Evolutionary conservation across 2,888 invertebrate genomes (phyloP).

Genomic region (Euspilapteryx auroguttella): DNA sequence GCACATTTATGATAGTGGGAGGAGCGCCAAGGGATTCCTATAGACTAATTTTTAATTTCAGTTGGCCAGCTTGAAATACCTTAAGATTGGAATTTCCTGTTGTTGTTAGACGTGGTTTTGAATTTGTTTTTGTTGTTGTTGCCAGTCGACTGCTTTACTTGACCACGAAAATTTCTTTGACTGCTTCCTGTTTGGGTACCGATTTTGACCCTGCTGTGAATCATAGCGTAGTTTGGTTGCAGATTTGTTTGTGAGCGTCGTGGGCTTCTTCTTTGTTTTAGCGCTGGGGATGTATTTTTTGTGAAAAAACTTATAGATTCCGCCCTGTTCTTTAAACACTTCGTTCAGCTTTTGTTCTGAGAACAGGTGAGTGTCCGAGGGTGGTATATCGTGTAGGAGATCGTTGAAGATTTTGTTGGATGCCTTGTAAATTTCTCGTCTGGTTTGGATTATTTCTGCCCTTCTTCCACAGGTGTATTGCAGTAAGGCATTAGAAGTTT

Average conservation of each 20-base stretch:
- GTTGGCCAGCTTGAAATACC: slow-evolving; percentile 1
- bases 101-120: background rate
- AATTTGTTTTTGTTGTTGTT: background rate
- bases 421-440: slow-evolving; percentile 4
- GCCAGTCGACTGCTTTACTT: background rate
- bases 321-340: slow-evolving; percentile 9
- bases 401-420: slow-evolving; percentile 6
- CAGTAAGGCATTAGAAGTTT: background rate
- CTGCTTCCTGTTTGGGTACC: too few species aligned
- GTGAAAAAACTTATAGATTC: slow-evolving; percentile 8
- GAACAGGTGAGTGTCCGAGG: slow-evolving; percentile 9
- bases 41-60: background rate
- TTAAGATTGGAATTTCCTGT: background rate
- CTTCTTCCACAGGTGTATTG: slow-evolving; percentile 1
- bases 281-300: background rate
- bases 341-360: slow-evolving; percentile 7
- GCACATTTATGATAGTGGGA: background rate
- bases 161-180: too few species aligned
- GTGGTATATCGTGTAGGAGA: slow-evolving; percentile 8
- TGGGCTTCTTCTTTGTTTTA: too few species aligned
- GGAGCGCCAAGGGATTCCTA: slow-evolving; percentile 1
- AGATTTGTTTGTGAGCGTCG: background rate
- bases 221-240: too few species aligned
- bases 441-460: background rate
- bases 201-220: too few species aligned